These are phyloP conservation scores for Fissipunctia ypsillon DNA, from an alignment of 2,888 invertebrate species.

Conservation along the genomic window DNA sequence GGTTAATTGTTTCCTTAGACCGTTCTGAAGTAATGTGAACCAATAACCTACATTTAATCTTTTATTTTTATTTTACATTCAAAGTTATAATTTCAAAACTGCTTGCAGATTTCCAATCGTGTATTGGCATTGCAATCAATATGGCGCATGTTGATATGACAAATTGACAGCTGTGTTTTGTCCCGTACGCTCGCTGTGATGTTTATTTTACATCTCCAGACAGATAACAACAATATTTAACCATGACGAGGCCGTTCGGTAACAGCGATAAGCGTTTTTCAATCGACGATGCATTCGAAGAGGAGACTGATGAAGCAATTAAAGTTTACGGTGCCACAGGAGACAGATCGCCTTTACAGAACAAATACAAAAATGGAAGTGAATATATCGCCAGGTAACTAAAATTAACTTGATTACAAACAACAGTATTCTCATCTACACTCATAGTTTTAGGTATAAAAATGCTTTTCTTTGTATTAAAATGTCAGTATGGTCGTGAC, in stretches of 20 bases:
- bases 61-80: neutral
- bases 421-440: constrained; percentile 2
- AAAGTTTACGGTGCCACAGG: constrained; percentile 95
- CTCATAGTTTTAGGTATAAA: constrained; percentile 20
- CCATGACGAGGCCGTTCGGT: constrained; percentile 89
- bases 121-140: constrained; percentile 74
- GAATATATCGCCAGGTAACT: constrained; percentile 84
- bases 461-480: constrained; percentile 70
- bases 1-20: neutral
- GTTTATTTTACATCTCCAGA: constrained; percentile 82
- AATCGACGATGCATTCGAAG: constrained; percentile 96
- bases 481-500: constrained; percentile 79
- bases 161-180: constrained; percentile 89
- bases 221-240: constrained; percentile 74
- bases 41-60: neutral
- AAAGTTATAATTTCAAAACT: constrained; percentile 38
- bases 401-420: constrained; percentile 17
- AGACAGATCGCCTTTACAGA: constrained; percentile 92
- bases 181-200: constrained; percentile 81
- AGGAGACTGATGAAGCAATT: constrained; percentile 95
- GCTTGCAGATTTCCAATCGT: constrained; percentile 45
- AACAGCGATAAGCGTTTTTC: constrained; percentile 93
- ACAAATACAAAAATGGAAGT: constrained; percentile 86
- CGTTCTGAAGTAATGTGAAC: neutral
- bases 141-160: constrained; percentile 87